phyloP scores from a whole-genome alignment of 2,797 vertebrate genomes.

The Natrix natrix region DNA sequence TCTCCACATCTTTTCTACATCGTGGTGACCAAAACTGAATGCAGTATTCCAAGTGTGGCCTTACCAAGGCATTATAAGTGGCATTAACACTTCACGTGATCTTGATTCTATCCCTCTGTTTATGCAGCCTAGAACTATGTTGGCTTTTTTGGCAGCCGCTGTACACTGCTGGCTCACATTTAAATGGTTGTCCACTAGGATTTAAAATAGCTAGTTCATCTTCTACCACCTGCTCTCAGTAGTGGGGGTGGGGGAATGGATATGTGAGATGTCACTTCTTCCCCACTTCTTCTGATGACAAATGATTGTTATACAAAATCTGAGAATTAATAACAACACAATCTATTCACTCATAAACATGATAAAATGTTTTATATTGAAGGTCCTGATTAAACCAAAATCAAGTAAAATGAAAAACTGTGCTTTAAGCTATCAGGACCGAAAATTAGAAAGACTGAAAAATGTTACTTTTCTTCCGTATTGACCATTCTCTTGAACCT shows the following conservation, averaged over 20 bases:
- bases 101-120: too few species aligned
- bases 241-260: too few species aligned
- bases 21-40: too few species aligned
- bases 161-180: too few species aligned
- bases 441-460: neutral
- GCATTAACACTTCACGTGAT: too few species aligned
- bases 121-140: too few species aligned
- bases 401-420: neutral
- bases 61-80: too few species aligned
- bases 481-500: neutral
- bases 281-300: neutral
- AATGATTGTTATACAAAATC: neutral
- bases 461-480: neutral
- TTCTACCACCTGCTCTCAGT: neutral
- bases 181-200: too few species aligned
- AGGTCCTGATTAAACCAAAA: neutral
- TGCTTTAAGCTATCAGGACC: neutral
- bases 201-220: neutral
- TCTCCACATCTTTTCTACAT: too few species aligned
- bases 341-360: neutral
- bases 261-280: neutral
- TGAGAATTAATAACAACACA: neutral
- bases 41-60: too few species aligned
- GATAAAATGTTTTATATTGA: neutral
- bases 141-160: too few species aligned